Evolutionary conservation across 2,888 invertebrate genomes (phyloP).

Genomic region (Caenorhabditis sp.): DNA sequence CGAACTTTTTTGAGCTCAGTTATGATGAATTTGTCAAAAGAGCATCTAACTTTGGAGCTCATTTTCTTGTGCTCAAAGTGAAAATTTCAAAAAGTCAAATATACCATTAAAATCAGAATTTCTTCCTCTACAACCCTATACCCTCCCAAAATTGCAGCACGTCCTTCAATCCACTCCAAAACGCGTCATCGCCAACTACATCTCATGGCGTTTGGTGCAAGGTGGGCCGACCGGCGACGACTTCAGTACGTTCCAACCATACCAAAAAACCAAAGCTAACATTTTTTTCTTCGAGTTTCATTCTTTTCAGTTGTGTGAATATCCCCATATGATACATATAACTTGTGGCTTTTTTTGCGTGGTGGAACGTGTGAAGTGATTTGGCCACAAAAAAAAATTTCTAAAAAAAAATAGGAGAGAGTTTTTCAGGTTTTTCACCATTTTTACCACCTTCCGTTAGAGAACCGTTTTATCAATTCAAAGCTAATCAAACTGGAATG

Average conservation of each 20-base stretch:
- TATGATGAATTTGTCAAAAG: too few relatives aligned
- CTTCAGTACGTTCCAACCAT: constrained; percentile 37
- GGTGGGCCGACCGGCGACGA: constrained; percentile 42
- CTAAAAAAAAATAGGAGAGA: too few relatives aligned
- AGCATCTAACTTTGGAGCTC: too few relatives aligned
- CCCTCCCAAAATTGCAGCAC: constrained; percentile 42
- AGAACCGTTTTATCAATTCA: constrained; percentile 66
- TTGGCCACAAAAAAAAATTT: neutral
- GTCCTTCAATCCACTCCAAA: constrained; percentile 58
- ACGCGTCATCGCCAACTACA: constrained; percentile 65
- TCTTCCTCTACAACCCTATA: too few relatives aligned
- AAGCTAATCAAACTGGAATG: constrained; percentile 68
- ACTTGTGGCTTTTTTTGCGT: constrained; percentile 3
- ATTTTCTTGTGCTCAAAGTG: too few relatives aligned
- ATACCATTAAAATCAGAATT: too few relatives aligned
- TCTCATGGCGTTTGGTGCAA: constrained; percentile 68
- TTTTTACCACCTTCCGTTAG: constrained; percentile 60
- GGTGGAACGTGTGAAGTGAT: neutral
- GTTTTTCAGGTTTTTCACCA: constrained; percentile 56
- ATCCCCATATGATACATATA: constrained; percentile 3
- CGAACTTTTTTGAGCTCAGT: too few relatives aligned
- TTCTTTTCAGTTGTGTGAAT: neutral
- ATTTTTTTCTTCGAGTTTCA: constrained; percentile 7
- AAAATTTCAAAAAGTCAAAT: neutral
- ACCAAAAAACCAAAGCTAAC: neutral